Conservation (phyloP, 1,140 invertebrate genomes). For the Panagrolaimus sp. region DNA sequence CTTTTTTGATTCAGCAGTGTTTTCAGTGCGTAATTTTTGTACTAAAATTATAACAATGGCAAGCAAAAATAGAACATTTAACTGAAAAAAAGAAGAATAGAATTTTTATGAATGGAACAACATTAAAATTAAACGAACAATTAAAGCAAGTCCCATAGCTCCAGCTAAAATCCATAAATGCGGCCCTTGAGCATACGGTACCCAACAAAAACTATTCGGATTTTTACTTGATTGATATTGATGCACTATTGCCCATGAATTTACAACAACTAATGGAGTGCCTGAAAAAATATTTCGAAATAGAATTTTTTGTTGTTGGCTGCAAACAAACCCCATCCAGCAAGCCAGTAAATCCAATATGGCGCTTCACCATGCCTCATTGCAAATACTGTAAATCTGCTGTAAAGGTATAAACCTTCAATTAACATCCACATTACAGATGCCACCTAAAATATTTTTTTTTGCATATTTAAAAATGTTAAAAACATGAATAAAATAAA, state of each 20-base stretch:
- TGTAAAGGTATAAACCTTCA: conserved; percentile 52
- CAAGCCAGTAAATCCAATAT: conserved; percentile 48
- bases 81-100: conserved; percentile 37
- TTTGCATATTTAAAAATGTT: conserved; percentile 18
- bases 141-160: conserved; percentile 55
- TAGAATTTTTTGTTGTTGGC: conserved; percentile 8
- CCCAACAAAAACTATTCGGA: conserved; percentile 51
- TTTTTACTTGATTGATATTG: conserved; percentile 40
- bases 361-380: conserved; percentile 54
- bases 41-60: conserved; percentile 55
- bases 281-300: conserved; percentile 36
- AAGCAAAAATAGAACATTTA: conserved; percentile 55
- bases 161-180: conserved; percentile 58
- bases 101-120: conserved; percentile 1
- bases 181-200: conserved; percentile 57
- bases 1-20: conserved; percentile 55
- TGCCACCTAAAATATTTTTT: conserved; percentile 42
- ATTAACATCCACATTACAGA: conserved; percentile 59
- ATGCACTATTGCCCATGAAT: conserved; percentile 52
- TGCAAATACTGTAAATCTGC: conserved; percentile 56
- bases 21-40: conserved; percentile 55
- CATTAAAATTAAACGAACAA: conserved; percentile 30
- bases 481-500: conserved; percentile 25
- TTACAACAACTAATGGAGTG: conserved; percentile 54
- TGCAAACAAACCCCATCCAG: conserved; percentile 54